phyloP scores from a whole-genome alignment of 2,888 invertebrate species.

The Eupithecia vulgata region DNA sequence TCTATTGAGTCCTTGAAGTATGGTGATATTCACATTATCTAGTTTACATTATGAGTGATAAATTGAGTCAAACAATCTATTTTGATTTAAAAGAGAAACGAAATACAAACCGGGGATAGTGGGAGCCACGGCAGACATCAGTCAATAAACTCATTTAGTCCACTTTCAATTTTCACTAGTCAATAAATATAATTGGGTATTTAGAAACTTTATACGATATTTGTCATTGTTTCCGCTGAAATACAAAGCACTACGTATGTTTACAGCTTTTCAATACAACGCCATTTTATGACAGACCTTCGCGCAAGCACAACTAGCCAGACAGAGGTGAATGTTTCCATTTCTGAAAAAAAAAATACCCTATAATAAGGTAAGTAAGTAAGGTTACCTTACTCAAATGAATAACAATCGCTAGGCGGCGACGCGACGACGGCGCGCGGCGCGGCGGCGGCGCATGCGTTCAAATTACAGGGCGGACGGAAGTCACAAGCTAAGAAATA shows the following conservation, averaged over 20 bases:
- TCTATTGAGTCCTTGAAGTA: neutral
- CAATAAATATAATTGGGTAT: slow-evolving; percentile 45
- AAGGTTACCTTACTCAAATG: neutral
- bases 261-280: slow-evolving; percentile 76
- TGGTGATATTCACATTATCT: neutral
- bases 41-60: neutral
- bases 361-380: too few relatives aligned
- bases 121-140: slow-evolving; percentile 84
- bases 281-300: slow-evolving; percentile 67
- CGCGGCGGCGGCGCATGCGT: too few relatives aligned
- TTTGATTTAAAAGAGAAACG: neutral
- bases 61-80: neutral
- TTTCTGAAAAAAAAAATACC: neutral
- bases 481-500: neutral
- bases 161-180: slow-evolving; percentile 67
- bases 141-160: slow-evolving; percentile 82
- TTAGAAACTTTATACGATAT: neutral
- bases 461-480: neutral
- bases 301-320: slow-evolving; percentile 3
- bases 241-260: slow-evolving; percentile 64
- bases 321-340: neutral
- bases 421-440: too few relatives aligned
- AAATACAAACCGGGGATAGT: slow-evolving; percentile 80
- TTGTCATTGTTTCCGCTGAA: slow-evolving; percentile 39
- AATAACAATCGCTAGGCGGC: neutral